Conservation (phyloP, 2,797 vertebrate species). For the Peromyscus nudipes region DNA sequence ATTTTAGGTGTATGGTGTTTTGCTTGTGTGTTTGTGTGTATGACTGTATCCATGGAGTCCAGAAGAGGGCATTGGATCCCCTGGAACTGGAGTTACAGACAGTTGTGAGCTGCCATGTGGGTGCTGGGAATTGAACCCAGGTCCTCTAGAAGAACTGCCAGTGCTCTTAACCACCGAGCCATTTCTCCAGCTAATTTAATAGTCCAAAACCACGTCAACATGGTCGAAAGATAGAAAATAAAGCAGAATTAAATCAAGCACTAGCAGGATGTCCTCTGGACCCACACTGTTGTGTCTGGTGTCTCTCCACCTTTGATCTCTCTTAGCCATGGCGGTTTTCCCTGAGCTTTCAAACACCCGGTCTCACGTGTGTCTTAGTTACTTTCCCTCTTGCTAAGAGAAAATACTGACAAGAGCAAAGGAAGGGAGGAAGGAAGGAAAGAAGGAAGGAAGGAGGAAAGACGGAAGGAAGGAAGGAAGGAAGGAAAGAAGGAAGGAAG, state of each 20-base stretch:
- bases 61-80: neutral
- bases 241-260: neutral
- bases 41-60: neutral
- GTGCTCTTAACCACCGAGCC: no score
- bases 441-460: no score
- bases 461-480: no score
- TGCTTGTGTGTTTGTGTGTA: neutral
- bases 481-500: no score
- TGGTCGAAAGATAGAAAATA: neutral
- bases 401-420: neutral
- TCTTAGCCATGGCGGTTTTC: neutral
- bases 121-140: neutral
- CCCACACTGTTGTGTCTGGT: accelerated
- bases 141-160: neutral
- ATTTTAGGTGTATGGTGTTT: neutral
- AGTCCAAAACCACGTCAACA: neutral
- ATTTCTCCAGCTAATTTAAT: neutral
- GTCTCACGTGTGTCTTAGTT: neutral
- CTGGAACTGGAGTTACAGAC: neutral
- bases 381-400: neutral
- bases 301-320: neutral
- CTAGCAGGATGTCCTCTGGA: neutral
- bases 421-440: no score
- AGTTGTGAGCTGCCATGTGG: neutral
- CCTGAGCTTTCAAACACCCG: neutral